phyloP scores from a whole-genome alignment of 35 echinoderm and acorn worm species.

The Hemicentrotus pulcherrimus region DNA sequence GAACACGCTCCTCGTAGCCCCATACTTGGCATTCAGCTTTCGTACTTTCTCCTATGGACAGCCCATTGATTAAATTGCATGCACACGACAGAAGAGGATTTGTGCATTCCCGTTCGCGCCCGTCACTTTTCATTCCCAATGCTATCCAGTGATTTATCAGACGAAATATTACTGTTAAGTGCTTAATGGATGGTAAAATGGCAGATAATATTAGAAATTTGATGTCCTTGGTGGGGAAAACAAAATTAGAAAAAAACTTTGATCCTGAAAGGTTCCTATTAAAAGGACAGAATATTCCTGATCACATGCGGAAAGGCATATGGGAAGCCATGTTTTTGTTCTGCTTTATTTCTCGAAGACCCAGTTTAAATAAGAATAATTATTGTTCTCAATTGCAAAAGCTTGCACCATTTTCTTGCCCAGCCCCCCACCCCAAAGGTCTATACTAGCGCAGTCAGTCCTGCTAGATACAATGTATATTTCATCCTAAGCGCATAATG shows the following conservation, averaged over 20 bases:
- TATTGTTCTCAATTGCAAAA: too few relatives aligned
- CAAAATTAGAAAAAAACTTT: too few relatives aligned
- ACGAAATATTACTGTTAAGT: not conserved
- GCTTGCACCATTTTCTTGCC: too few relatives aligned
- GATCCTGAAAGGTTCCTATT: too few relatives aligned
- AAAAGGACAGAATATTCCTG: too few relatives aligned
- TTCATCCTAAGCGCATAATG: not conserved
- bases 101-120: not conserved
- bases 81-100: not conserved
- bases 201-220: not conserved
- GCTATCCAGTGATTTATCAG: not conserved
- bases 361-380: too few relatives aligned
- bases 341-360: too few relatives aligned
- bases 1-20: not conserved
- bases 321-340: too few relatives aligned
- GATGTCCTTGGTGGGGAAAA: not conserved
- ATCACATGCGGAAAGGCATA: too few relatives aligned
- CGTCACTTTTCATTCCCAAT: not conserved
- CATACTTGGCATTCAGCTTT: not conserved
- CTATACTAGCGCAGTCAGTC: not conserved
- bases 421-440: not conserved
- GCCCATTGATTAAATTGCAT: not conserved
- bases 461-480: not conserved
- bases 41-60: not conserved
- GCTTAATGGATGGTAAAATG: not conserved